These are phyloP conservation scores for Erebia palarica DNA, from an alignment of 2,888 invertebrate genomes.

Conservation along the genomic window DNA sequence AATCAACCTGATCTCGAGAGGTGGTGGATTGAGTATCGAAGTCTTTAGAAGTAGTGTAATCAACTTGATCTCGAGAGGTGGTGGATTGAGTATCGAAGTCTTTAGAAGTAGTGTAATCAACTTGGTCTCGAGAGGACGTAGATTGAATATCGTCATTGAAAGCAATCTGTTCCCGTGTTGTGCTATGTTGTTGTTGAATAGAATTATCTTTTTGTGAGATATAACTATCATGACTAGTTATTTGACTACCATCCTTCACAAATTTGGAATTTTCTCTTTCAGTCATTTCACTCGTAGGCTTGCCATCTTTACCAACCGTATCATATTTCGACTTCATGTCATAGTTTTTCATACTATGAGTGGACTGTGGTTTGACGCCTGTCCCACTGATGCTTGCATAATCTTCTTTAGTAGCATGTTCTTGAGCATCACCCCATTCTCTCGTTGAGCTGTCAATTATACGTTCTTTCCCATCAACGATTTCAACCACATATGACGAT, in stretches of 20 bases:
- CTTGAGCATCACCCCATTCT: conserved; percentile 80
- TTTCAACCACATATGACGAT: conserved; percentile 85
- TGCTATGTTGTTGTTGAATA: conserved; percentile 63
- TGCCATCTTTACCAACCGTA: conserved; percentile 76
- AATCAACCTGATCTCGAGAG: conserved; percentile 16
- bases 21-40: neutral
- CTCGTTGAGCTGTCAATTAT: conserved; percentile 83
- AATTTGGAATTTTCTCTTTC: conserved; percentile 69
- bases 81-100: conserved; percentile 22
- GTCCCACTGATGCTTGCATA: conserved; percentile 81
- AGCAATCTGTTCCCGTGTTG: conserved; percentile 57
- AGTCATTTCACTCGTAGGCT: conserved; percentile 67
- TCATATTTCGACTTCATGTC: conserved; percentile 82
- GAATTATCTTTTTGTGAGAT: conserved; percentile 69
- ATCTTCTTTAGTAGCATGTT: conserved; percentile 75
- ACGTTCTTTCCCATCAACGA: conserved; percentile 85
- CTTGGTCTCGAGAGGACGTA: conserved; percentile 20
- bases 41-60: conserved; percentile 41
- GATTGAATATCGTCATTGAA: conserved; percentile 40
- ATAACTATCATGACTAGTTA: conserved; percentile 64
- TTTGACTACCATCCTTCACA: conserved; percentile 71
- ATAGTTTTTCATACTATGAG: conserved; percentile 77
- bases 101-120: conserved; percentile 44
- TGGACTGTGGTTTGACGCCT: conserved; percentile 80
- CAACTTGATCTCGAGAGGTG: conserved; percentile 36